Evolutionary conservation across 2,888 invertebrate species (phyloP).

Genomic region (Alloplasta piceator): DNA sequence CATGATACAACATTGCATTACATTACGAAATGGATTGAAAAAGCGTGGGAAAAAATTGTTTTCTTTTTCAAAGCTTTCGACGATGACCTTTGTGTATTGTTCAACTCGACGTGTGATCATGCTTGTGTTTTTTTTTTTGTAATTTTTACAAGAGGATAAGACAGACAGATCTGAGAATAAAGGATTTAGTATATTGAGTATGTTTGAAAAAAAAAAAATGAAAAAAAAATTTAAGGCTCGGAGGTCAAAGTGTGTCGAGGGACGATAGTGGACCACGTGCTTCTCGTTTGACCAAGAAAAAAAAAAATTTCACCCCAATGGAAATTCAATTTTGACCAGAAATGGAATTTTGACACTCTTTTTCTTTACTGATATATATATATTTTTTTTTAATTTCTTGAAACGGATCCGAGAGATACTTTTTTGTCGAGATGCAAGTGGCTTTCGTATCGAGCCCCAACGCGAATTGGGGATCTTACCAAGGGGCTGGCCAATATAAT

Average conservation of each 20-base stretch:
- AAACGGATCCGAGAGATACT: neutral
- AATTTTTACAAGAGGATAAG: conserved; percentile 42
- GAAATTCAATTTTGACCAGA: neutral
- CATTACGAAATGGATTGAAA: neutral
- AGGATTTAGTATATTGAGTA: neutral
- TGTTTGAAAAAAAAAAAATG: neutral
- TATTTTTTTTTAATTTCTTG: neutral
- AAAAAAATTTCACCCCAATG: neutral
- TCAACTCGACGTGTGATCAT: conserved; percentile 53
- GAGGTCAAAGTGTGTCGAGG: conserved; percentile 59
- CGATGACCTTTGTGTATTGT: conserved; percentile 39
- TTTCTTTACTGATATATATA: conserved; percentile 1
- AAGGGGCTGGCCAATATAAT: conserved; percentile 97
- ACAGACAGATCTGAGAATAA: conserved; percentile 43
- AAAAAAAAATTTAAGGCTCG: conserved; percentile 45
- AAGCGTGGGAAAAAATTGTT: neutral
- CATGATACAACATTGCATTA: neutral
- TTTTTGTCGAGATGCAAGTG: conserved; percentile 55
- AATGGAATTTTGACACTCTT: neutral
- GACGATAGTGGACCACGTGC: conserved; percentile 58
- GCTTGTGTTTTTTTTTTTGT: conserved; percentile 41
- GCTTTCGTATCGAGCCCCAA: conserved; percentile 63
- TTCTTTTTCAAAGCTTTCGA: conserved; percentile 13
- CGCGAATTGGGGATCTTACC: conserved; percentile 88
- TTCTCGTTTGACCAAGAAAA: conserved; percentile 41